These are phyloP conservation scores for Odontamblyopus rebecca DNA, from an alignment of 2,797 vertebrate species.

Conservation along the genomic window DNA sequence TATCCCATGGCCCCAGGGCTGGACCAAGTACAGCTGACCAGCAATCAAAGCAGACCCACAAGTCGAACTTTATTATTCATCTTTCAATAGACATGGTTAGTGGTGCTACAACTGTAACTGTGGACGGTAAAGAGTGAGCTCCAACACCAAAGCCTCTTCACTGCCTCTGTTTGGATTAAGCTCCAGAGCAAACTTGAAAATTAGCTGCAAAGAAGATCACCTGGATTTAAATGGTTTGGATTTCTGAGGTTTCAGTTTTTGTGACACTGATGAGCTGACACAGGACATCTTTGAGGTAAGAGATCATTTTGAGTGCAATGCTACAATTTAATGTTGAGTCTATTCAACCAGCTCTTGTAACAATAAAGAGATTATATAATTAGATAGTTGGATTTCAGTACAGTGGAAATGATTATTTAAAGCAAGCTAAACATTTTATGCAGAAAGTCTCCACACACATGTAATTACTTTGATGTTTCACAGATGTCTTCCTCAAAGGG, in stretches of 20 bases:
- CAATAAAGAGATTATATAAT: not conserved
- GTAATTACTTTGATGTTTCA: constrained; percentile 28
- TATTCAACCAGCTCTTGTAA: not conserved
- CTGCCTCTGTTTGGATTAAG: constrained; percentile 23
- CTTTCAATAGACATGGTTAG: constrained; percentile 73
- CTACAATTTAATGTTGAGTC: not conserved
- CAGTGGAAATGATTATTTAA: not conserved
- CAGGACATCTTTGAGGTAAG: constrained; percentile 60
- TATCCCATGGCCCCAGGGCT: constrained; percentile 60
- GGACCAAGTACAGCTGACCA: constrained; percentile 59
- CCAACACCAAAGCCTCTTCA: constrained; percentile 32
- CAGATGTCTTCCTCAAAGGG: constrained; percentile 36
- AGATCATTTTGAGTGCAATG: not conserved
- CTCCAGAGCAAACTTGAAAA: constrained; percentile 27
- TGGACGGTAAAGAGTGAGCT: constrained; percentile 27
- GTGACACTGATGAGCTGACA: constrained; percentile 47
- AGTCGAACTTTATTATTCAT: constrained; percentile 86
- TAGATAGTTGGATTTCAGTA: not conserved
- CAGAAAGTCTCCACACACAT: not conserved
- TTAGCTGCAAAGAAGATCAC: constrained; percentile 24
- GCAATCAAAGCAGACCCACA: constrained; percentile 82
- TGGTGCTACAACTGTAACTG: constrained; percentile 48
- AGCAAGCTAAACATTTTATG: not conserved
- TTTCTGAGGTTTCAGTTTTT: constrained; percentile 8
- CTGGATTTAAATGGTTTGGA: constrained; percentile 16